phyloP scores from a whole-genome alignment of 2,113 vertebrate species.

The Sphaerodactylus townsendi region DNA sequence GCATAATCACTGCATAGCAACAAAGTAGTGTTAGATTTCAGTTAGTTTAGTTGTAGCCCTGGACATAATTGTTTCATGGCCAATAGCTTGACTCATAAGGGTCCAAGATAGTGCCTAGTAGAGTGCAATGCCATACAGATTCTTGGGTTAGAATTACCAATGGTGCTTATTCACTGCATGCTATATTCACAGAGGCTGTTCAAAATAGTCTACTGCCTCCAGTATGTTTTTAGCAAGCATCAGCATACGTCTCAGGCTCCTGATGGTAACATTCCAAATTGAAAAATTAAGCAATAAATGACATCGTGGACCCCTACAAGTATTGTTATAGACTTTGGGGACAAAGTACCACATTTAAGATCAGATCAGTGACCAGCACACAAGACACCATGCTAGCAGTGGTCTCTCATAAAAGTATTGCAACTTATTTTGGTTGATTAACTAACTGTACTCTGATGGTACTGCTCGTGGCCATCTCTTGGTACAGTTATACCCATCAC shows the following conservation, averaged over 20 bases:
- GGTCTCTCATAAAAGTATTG: constrained; percentile 77
- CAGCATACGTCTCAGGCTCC: neutral
- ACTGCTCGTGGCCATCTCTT: neutral
- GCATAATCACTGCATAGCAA: neutral
- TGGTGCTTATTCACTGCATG: neutral
- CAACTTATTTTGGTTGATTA: constrained; percentile 54
- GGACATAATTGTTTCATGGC: constrained; percentile 29
- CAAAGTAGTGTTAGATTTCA: neutral
- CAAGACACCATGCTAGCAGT: constrained; percentile 74
- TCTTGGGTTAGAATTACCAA: neutral
- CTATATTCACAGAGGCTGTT: neutral
- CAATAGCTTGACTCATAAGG: constrained; percentile 48
- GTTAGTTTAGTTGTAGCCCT: constrained; percentile 9
- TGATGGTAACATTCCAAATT: neutral
- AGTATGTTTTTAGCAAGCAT: neutral
- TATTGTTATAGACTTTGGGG: constrained; percentile 41
- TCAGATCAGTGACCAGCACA: constrained; percentile 62
- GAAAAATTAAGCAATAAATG: neutral
- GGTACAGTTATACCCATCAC: constrained; percentile 67
- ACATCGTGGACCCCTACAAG: constrained; percentile 48
- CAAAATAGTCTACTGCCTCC: neutral
- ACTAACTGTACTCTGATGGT: constrained; percentile 58
- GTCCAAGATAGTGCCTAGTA: constrained; percentile 38
- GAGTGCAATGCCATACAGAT: neutral
- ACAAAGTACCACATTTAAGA: constrained; percentile 53